Evolutionary conservation across 2,797 vertebrate genomes (phyloP).

Genomic region (Gymnocypris eckloni): DNA sequence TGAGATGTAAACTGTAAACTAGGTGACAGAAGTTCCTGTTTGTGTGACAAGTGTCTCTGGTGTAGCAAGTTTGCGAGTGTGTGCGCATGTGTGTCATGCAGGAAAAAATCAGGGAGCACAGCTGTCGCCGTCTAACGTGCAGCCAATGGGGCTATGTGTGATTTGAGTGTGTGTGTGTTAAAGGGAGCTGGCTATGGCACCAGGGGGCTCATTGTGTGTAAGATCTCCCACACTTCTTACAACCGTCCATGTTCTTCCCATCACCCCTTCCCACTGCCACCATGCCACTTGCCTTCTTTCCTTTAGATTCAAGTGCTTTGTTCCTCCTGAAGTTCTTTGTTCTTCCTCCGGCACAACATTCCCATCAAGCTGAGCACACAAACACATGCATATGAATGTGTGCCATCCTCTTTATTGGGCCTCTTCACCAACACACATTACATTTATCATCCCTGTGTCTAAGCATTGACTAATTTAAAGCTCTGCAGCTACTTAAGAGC

Average conservation of each 20-base stretch:
- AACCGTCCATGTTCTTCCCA: slow-evolving; percentile 48
- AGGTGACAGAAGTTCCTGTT: slow-evolving; percentile 71
- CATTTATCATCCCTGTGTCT: slow-evolving; percentile 70
- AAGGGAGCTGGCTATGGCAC: slow-evolving; percentile 55
- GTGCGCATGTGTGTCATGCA: slow-evolving; percentile 41
- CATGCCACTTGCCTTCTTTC: slow-evolving; percentile 79
- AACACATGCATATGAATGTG: slow-evolving; percentile 81
- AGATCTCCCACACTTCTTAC: slow-evolving; percentile 63
- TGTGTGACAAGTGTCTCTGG: slow-evolving; percentile 57
- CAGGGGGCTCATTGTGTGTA: slow-evolving; percentile 69
- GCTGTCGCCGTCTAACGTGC: slow-evolving; percentile 76
- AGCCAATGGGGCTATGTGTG: slow-evolving; percentile 62
- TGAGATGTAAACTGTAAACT: slow-evolving; percentile 82
- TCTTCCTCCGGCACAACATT: slow-evolving; percentile 75
- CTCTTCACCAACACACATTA: slow-evolving; percentile 73
- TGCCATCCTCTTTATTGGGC: slow-evolving; percentile 78
- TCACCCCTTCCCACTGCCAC: slow-evolving; percentile 65
- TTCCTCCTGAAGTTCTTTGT: slow-evolving; percentile 76
- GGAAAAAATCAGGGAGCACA: slow-evolving; percentile 73
- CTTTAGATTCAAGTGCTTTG: slow-evolving; percentile 70
- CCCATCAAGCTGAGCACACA: slow-evolving; percentile 82
- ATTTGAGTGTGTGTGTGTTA: slow-evolving; percentile 42
- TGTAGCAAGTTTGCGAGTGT: slow-evolving; percentile 28
- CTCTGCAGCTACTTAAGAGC: slow-evolving; percentile 63
- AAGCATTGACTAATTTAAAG: slow-evolving; percentile 52